Base-by-base conservation (phyloP, 2,888 invertebrate genomes). In the Drosophila aldrichi region DNA sequence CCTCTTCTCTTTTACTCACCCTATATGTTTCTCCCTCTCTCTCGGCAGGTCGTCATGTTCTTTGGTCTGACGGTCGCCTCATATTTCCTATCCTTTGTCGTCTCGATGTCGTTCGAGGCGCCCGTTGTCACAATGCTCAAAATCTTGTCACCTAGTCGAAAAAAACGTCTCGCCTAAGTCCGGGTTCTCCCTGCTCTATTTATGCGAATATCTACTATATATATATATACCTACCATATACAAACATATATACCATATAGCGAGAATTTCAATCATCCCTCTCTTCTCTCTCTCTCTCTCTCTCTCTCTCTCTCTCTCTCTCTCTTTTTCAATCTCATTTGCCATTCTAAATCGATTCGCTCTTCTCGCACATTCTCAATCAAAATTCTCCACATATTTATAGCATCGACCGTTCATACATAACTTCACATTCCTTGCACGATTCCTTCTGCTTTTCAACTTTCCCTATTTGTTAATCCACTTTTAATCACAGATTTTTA, bases 61-160 rank as follows among this genome's bases (percentile, higher is more conserved):
- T 94, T 97, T 89, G 97, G 97, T 8, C 95, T 97, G 91, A 95
- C 96, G n/a, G 95, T 96, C 68, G 95, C 96, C 71, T 97, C 97
- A 0, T 97, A 96, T 91, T 93, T 95, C 68, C 92, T 97, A 32
- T 96, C 97, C 14, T 97, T 97, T 92, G 92, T 96, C 54, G 95
- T 97, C 63, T 97, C 97, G 2, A 93, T 97, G 67, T 95, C 96
- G 1, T 97, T 97, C 92, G 97, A 97, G 92, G 97, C 97, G 52
- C 97, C 97, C 51, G 95, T 96, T 58, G 97, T 97, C 78, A 96
- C 96, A 69, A 96, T 97, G 95, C 94, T 97, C 49, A 96, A 96
- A 93, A 95, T 96, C 73, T 83, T 95, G 46, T 93, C 95, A 10
- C 95, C 95, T 57, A 94, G 94, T 89, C 91, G 93, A 88, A 93